Evolutionary conservation across 2,113 vertebrate genomes (phyloP).

Genomic region (Trichechus manatus): DNA sequence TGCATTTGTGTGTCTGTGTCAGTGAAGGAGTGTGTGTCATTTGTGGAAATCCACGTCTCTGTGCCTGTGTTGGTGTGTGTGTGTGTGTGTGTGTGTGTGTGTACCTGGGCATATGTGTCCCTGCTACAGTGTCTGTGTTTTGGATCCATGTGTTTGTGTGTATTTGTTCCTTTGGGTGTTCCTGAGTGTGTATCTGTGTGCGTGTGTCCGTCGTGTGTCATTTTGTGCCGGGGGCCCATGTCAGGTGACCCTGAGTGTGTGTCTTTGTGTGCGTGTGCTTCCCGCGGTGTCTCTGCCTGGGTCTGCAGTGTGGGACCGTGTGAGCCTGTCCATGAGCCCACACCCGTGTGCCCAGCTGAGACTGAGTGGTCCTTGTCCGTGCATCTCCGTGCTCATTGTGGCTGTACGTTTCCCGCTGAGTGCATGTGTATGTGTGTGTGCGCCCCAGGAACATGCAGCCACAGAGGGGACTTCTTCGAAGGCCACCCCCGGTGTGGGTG

Average conservation of each 20-base stretch:
- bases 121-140: not conserved
- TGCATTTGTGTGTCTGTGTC: too few species aligned
- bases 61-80: not conserved
- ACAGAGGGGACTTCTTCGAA: not conserved
- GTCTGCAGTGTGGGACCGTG: not conserved
- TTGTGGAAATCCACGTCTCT: too few species aligned
- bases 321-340: not conserved
- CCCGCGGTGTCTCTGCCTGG: not conserved
- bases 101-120: not conserved
- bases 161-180: not conserved
- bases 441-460: not conserved
- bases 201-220: too few species aligned
- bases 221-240: not conserved
- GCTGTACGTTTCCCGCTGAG: not conserved
- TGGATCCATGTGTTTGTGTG: not conserved
- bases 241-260: not conserved
- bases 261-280: not conserved
- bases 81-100: too few species aligned
- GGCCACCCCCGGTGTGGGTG: not conserved
- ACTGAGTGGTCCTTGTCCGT: too few species aligned
- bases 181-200: not conserved
- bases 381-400: not conserved
- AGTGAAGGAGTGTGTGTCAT: too few species aligned
- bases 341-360: not conserved
- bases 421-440: too few species aligned